These are phyloP conservation scores for Littorina saxatilis DNA, from an alignment of 1,140 invertebrate genomes.

Conservation along the genomic window DNA sequence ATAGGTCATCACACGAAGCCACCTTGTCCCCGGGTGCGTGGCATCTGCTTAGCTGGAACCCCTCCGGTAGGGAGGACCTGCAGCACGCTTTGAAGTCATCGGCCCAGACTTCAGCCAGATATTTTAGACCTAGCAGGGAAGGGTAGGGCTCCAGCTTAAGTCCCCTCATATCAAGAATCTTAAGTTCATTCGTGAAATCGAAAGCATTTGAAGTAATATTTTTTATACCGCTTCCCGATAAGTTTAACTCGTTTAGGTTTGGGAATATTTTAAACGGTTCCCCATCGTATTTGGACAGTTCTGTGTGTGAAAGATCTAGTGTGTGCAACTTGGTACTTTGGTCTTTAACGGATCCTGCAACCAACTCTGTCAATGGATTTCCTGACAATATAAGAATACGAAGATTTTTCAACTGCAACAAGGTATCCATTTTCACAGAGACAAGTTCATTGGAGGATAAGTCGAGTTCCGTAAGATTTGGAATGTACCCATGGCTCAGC, in stretches of 20 bases:
- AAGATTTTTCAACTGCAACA: background rate
- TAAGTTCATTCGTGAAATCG: background rate
- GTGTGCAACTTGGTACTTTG: too few relatives aligned
- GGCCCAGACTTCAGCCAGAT: background rate
- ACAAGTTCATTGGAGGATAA: background rate
- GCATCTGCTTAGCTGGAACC: slow-evolving; percentile 16
- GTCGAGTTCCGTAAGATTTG: background rate
- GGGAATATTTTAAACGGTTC: background rate
- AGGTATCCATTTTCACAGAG: background rate
- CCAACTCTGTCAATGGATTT: background rate
- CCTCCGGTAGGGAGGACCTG: background rate
- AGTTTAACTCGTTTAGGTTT: background rate
- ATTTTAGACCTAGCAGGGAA: background rate
- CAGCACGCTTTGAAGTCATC: slow-evolving; percentile 31
- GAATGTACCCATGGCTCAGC: background rate
- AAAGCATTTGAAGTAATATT: slow-evolving; percentile 1
- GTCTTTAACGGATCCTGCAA: background rate
- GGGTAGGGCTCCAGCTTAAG: background rate
- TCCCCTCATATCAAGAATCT: slow-evolving; percentile 21
- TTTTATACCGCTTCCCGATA: background rate
- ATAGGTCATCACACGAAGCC: slow-evolving; percentile 56
- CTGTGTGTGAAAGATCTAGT: too few relatives aligned
- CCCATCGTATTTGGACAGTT: too few relatives aligned
- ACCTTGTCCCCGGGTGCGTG: slow-evolving; percentile 41
- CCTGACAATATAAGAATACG: background rate